A percentile compares a stretch with the other conserved stretches of the same genome.
Evolutionary conservation across 2,888 invertebrate genomes (phyloP).

Genomic region (Rotaria magnacalcarata): DNA sequence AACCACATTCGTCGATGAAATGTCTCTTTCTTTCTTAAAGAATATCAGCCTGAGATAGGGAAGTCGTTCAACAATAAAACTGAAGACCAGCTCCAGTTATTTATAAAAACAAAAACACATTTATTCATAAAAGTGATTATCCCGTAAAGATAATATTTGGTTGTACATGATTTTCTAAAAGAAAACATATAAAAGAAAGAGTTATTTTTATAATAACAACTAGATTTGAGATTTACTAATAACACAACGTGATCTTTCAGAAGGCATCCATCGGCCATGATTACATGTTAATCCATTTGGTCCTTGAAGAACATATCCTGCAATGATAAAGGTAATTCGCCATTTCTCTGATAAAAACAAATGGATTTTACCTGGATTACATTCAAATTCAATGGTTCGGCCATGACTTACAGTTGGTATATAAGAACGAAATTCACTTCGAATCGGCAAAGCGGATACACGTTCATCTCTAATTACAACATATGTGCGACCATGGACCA

Average conservation of each 20-base stretch:
- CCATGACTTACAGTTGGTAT: slow-evolving; percentile 31
- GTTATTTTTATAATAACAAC: not conserved
- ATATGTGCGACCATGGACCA: not conserved
- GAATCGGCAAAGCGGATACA: not conserved
- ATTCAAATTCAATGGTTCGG: slow-evolving; percentile 17
- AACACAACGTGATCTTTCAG: not conserved
- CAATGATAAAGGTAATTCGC: not conserved
- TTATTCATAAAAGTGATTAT: not conserved
- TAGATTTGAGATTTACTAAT: not conserved
- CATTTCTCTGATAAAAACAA: not conserved
- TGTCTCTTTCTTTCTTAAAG: too few relatives aligned
- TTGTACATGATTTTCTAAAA: slow-evolving; percentile 20
- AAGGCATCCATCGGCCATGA: slow-evolving; percentile 20
- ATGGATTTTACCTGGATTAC: not conserved
- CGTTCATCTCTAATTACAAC: slow-evolving; percentile 6
- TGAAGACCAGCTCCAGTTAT: not conserved
- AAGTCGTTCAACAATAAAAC: not conserved
- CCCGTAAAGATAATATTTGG: slow-evolving; percentile 25
- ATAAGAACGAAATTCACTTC: slow-evolving; percentile 28
- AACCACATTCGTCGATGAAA: not conserved
- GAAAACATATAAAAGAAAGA: not conserved
- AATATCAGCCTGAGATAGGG: not conserved
- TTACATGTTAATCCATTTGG: slow-evolving; percentile 13
- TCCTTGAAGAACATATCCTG: not conserved
- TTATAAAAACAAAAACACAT: not conserved